Evolutionary conservation across 2,888 invertebrate species (phyloP).

Genomic region (Yponomeuta cagnagella): DNA sequence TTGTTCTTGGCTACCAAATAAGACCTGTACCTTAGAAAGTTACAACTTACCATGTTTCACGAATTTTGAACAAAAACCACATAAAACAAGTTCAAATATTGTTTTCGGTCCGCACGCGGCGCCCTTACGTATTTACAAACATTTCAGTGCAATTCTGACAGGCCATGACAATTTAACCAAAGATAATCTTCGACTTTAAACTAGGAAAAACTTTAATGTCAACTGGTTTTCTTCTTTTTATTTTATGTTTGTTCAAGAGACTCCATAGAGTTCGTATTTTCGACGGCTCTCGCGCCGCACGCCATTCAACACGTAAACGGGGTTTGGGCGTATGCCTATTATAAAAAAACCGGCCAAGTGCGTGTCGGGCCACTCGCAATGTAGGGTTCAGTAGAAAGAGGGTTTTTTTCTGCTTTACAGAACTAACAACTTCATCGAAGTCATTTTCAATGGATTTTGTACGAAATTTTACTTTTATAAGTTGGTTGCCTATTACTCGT

Average conservation of each 20-base stretch:
- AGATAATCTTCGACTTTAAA: background rate
- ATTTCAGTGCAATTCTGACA: slow-evolving; percentile 63
- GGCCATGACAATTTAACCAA: slow-evolving; percentile 43
- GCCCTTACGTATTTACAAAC: slow-evolving; percentile 51
- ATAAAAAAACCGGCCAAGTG: no score
- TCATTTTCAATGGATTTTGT: no score
- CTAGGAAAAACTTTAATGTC: background rate
- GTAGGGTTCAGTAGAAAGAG: no score
- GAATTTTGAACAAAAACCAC: slow-evolving; percentile 59
- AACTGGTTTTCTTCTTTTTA: background rate
- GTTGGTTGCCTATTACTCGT: no score
- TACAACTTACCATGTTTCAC: slow-evolving; percentile 48
- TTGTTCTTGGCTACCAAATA: no score
- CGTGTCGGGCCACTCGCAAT: no score
- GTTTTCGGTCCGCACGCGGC: slow-evolving; percentile 41
- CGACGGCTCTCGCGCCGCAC: no score
- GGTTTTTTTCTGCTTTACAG: no score
- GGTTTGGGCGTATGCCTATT: background rate
- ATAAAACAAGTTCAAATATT: slow-evolving; percentile 38
- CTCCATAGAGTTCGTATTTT: background rate
- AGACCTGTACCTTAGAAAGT: no score
- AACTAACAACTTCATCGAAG: no score
- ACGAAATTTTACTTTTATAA: no score
- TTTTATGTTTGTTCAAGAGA: background rate
- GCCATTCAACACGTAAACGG: background rate